Conservation (phyloP, 23 tunicate species). For the Phallusia fumigata region DNA sequence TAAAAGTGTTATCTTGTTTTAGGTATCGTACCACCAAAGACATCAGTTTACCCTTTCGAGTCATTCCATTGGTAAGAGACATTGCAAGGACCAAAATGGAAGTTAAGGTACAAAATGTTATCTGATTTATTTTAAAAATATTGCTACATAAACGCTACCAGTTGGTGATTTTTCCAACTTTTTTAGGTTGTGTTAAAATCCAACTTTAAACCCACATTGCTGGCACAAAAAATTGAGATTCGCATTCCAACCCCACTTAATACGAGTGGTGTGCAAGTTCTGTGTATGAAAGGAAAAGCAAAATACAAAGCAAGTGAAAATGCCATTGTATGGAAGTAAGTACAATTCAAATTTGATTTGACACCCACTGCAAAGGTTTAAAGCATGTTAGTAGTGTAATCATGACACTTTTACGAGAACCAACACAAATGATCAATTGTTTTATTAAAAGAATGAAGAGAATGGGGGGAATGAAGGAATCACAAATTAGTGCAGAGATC, state of each 20-base stretch:
- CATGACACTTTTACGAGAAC: no score
- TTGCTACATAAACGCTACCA: background rate
- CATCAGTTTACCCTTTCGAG: conserved; percentile 91
- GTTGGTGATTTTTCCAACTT: background rate
- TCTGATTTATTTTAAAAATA: background rate
- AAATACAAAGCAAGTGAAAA: conserved; percentile 96
- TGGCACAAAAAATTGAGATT: conserved; percentile 96
- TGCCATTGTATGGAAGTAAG: conserved; percentile 99
- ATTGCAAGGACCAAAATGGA: conserved; percentile 94
- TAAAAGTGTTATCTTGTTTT: no score
- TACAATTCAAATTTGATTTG: background rate
- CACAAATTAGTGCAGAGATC: conserved; percentile 92
- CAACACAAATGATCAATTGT: no score
- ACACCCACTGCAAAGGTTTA: no score
- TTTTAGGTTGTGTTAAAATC: conserved; percentile 81
- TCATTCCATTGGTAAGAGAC: conserved; percentile 96
- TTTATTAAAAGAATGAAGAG: conserved; percentile 75
- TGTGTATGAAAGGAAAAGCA: conserved; percentile 97
- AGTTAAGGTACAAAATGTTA: conserved; percentile 59
- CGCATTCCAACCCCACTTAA: conserved; percentile 97
- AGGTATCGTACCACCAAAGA: conserved; percentile 92
- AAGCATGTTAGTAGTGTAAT: no score
- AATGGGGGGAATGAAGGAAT: conserved; percentile 99
- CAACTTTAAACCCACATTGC: conserved; percentile 91
- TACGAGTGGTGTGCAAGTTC: conserved; percentile 93